Conservation (phyloP, 2,797 vertebrate species). For the Hipposideros larvatus region DNA sequence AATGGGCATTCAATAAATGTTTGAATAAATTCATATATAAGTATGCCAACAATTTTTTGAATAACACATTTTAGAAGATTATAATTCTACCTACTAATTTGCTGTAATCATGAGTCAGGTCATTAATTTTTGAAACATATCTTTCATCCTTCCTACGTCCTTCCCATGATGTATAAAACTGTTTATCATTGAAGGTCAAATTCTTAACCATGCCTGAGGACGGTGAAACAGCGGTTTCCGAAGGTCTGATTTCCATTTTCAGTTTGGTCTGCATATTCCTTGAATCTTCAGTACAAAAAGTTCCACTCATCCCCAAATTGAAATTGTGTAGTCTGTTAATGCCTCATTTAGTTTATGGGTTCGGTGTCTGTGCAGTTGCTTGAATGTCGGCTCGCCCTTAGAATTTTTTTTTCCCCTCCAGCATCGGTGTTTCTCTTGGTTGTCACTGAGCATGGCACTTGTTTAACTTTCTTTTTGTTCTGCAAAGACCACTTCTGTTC, state of each 20-base stretch:
- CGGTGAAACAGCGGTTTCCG: neutral
- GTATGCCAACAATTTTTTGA: neutral
- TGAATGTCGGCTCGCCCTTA: conserved; percentile 37
- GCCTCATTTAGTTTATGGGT: conserved; percentile 74
- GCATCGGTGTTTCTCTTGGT: neutral
- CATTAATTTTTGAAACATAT: neutral
- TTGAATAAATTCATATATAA: neutral
- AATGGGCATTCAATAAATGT: neutral
- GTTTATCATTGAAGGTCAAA: neutral
- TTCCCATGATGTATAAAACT: neutral
- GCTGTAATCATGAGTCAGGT: neutral
- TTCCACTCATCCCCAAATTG: conserved; percentile 47
- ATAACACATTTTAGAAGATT: neutral
- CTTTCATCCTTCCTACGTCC: neutral
- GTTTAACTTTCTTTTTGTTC: conserved; percentile 46
- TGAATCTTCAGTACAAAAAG: neutral
- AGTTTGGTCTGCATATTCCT: neutral
- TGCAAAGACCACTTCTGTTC: neutral
- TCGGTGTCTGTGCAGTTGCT: neutral
- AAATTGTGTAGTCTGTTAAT: conserved; percentile 50
- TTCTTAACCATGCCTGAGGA: neutral
- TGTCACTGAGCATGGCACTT: neutral
- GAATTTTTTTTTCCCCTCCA: neutral
- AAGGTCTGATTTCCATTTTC: neutral
- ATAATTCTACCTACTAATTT: neutral